phyloP scores from a whole-genome alignment of 2,888 invertebrate genomes.

The Tipula lateralis region DNA sequence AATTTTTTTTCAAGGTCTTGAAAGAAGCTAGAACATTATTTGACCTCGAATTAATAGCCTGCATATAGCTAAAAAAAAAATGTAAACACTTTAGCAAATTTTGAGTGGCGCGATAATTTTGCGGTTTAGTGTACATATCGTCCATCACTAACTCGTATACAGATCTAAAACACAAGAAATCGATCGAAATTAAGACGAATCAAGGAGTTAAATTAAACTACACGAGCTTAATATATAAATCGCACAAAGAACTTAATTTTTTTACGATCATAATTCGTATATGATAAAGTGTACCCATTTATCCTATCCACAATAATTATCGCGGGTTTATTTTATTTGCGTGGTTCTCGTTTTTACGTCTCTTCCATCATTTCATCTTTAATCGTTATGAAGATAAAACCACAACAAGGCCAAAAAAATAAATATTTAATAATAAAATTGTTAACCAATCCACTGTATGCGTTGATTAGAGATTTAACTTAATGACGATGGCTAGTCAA shows the following conservation, averaged over 20 bases:
- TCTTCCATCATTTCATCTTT: background rate
- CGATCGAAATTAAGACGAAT: slow-evolving; percentile 11
- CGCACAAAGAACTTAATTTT: slow-evolving; percentile 19
- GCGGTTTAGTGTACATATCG: background rate
- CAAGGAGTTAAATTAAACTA: background rate
- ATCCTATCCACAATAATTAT: background rate
- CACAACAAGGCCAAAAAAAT: background rate
- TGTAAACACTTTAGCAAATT: too few relatives aligned
- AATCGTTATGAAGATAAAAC: background rate
- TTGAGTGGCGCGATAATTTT: too few relatives aligned
- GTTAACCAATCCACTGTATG: background rate
- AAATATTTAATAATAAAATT: background rate
- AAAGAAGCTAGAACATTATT: too few relatives aligned
- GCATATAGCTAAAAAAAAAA: too few relatives aligned
- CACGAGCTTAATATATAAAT: background rate
- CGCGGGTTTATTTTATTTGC: background rate
- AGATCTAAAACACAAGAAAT: background rate
- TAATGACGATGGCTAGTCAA: slow-evolving; percentile 5
- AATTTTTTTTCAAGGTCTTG: too few relatives aligned
- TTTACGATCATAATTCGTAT: slow-evolving; percentile 13
- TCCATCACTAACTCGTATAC: background rate
- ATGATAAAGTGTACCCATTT: slow-evolving; percentile 11
- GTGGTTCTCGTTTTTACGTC: background rate
- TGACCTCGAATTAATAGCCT: too few relatives aligned
- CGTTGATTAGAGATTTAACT: background rate